These are phyloP conservation scores for Microvelia longipes DNA, from an alignment of 1,140 invertebrate genomes.

Conservation along the genomic window DNA sequence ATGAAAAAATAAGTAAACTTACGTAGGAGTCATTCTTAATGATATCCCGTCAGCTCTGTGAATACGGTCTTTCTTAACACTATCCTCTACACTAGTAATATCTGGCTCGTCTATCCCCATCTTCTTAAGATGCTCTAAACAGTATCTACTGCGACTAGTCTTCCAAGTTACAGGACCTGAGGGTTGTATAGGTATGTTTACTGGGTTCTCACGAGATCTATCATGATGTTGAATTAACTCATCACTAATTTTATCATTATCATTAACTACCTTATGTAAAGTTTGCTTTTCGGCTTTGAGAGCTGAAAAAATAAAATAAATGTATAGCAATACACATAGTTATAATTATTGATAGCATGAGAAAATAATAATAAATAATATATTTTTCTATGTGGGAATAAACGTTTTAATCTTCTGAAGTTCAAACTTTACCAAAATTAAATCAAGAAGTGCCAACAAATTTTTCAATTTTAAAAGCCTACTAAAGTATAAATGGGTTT, in stretches of 20 bases:
- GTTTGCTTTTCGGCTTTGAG: conserved; percentile 11
- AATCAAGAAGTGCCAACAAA: too few relatives aligned
- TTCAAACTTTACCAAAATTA: too few relatives aligned
- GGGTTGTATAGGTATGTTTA: too few relatives aligned
- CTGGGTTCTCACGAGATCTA: too few relatives aligned
- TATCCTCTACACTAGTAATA: conserved; percentile 10
- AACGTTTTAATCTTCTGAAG: too few relatives aligned
- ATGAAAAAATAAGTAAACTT: too few relatives aligned
- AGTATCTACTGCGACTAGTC: neutral
- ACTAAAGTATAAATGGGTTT: too few relatives aligned
- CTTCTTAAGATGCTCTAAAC: neutral
- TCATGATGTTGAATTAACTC: neutral
- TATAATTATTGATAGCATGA: too few relatives aligned
- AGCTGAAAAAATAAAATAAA: conserved; percentile 22
- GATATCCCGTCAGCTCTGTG: conserved; percentile 14
- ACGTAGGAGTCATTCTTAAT: conserved; percentile 8
- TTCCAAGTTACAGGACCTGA: neutral
- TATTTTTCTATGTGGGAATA: too few relatives aligned
- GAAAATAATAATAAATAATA: too few relatives aligned
- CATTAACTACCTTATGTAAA: neutral
- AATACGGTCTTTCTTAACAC: conserved; percentile 18
- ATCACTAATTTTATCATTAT: conserved; percentile 2
- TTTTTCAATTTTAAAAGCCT: too few relatives aligned
- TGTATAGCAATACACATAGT: conserved; percentile 31
- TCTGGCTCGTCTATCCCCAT: neutral